phyloP scores from a whole-genome alignment of 2,888 invertebrate genomes.

The Hemistola chrysoprasaria region DNA sequence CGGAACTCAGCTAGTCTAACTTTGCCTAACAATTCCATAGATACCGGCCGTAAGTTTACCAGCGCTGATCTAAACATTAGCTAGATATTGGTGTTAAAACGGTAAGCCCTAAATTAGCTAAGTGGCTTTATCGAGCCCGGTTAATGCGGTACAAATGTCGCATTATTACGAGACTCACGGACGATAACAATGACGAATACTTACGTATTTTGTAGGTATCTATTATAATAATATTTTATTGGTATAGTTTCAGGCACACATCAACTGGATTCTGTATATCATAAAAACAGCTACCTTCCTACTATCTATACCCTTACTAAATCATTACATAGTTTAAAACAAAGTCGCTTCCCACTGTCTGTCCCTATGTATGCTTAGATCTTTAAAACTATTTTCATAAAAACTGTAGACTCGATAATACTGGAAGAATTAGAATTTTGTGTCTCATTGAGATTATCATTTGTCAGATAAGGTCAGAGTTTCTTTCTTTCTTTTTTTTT shows the following conservation, averaged over 20 bases:
- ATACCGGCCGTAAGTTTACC: background rate
- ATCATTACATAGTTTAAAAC: background rate
- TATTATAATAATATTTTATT: no score
- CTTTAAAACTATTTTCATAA: no score
- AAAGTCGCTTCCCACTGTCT: no score
- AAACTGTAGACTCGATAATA: no score
- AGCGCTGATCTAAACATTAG: conserved; percentile 20
- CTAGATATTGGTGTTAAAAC: conserved; percentile 48
- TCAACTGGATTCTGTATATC: no score
- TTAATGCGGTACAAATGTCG: conserved; percentile 47
- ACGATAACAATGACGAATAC: conserved; percentile 1
- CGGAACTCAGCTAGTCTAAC: no score
- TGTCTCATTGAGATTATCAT: conserved; percentile 31
- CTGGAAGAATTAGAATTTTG: conserved; percentile 18
- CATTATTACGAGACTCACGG: conserved; percentile 34
- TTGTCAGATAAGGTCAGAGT: conserved; percentile 37
- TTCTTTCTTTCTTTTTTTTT: no score
- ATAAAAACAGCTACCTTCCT: no score
- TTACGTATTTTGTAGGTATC: no score
- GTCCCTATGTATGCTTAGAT: no score
- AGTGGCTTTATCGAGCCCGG: conserved; percentile 54
- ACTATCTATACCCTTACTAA: background rate
- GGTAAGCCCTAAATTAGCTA: conserved; percentile 53
- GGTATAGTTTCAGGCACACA: no score
- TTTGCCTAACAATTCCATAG: background rate